Evolutionary conservation across 1,140 invertebrate genomes (phyloP).

Genomic region (Camponotus pennsylvanicus): DNA sequence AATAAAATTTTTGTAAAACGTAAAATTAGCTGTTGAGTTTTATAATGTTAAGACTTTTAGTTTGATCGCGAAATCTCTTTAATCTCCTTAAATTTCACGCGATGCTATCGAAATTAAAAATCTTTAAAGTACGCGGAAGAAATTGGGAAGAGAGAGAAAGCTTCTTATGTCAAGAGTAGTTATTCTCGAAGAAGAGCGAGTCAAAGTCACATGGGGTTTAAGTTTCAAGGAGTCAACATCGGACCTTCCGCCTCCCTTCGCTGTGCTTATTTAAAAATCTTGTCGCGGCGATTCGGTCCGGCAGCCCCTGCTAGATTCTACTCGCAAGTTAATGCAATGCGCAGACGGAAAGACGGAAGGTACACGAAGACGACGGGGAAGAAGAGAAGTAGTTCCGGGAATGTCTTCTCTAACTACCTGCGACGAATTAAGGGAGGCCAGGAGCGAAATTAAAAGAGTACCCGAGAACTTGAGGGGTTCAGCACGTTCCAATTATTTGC

Average conservation of each 20-base stretch:
- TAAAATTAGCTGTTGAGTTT: background rate
- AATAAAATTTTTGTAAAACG: constrained; percentile 13
- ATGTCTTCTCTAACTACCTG: constrained; percentile 74
- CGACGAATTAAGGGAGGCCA: constrained; percentile 76
- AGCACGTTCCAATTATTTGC: constrained; percentile 80
- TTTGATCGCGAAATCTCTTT: background rate
- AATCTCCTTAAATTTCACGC: background rate
- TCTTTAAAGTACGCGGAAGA: constrained; percentile 38
- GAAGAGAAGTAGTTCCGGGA: constrained; percentile 53
- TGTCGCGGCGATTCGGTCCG: constrained; percentile 27
- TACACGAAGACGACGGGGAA: constrained; percentile 45
- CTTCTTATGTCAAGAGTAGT: constrained; percentile 58
- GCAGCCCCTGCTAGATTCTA: constrained; percentile 3
- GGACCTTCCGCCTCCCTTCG: background rate
- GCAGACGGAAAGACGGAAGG: constrained; percentile 34
- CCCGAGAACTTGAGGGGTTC: constrained; percentile 72
- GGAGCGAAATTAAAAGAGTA: constrained; percentile 76
- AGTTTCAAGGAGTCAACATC: constrained; percentile 52
- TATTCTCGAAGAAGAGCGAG: constrained; percentile 26
- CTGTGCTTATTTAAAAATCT: constrained; percentile 39
- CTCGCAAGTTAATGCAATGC: constrained; percentile 67
- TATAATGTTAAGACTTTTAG: background rate
- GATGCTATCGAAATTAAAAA: constrained; percentile 46
- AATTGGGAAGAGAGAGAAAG: constrained; percentile 31
- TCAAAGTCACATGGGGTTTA: constrained; percentile 43